Conservation (phyloP, 2,888 invertebrate species). For the Ischnus inquisitorius region DNA sequence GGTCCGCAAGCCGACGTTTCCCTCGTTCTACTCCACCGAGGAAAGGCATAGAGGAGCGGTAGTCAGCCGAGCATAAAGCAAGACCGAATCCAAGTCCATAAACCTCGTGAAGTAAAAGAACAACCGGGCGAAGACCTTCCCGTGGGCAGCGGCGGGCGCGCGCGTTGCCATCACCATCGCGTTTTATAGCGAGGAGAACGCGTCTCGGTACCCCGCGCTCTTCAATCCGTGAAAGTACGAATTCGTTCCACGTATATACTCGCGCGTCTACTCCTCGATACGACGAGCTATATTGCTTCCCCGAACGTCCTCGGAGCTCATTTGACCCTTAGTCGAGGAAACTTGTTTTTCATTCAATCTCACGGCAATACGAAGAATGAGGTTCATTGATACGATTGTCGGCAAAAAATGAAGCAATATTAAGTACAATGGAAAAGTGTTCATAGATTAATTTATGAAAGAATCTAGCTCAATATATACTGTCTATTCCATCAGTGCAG, state of each 20-base stretch:
- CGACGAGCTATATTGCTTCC: not conserved
- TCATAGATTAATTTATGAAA: no score
- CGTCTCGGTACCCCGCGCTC: slow-evolving; percentile 52
- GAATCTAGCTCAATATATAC: no score
- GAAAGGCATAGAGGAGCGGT: slow-evolving; percentile 79
- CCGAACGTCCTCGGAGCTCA: slow-evolving; percentile 10
- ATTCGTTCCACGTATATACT: slow-evolving; percentile 64
- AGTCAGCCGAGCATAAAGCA: slow-evolving; percentile 82
- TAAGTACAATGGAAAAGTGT: no score
- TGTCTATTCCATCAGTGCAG: no score
- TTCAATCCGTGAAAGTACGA: slow-evolving; percentile 67
- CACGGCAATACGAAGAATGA: no score
- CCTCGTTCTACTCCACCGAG: slow-evolving; percentile 69
- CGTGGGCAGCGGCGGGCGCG: slow-evolving; percentile 31
- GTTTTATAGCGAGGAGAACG: slow-evolving; percentile 63
- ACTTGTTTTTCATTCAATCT: not conserved
- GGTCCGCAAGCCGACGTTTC: not conserved
- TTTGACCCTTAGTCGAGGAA: not conserved
- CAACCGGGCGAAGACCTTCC: slow-evolving; percentile 74
- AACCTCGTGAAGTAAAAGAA: slow-evolving; percentile 71
- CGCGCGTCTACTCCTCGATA: slow-evolving; percentile 41
- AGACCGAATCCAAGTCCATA: slow-evolving; percentile 80
- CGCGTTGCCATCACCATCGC: slow-evolving; percentile 26
- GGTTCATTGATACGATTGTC: no score
- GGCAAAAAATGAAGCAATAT: no score